Evolutionary conservation across 2,113 vertebrate genomes (phyloP), one percentile per base, ranked within the genome.

Genomic region (Barbus barbus): DNA sequence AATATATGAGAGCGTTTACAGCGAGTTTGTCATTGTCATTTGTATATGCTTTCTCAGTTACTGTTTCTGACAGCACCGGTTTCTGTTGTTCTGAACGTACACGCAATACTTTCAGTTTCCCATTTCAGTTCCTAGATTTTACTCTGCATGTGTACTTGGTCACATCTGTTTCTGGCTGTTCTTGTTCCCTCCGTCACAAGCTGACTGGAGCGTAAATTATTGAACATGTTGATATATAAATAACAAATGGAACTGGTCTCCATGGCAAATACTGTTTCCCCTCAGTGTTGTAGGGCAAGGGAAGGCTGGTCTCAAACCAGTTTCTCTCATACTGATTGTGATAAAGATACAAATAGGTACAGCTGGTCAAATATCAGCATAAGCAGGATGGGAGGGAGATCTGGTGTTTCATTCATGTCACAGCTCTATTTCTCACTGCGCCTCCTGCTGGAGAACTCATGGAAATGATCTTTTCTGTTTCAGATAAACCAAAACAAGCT

Each of bases 401-500:
- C 76, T 58, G 46, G n/a, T 6, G 38, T 78, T 78, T 77, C 31
- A 53, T 88, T 84, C 53, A 78, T 69, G 28, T 36, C 26, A 56
- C 13, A 24, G 67, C 20, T 31, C 11, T 44, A 44, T 33, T 53
- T 51, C 78, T 83, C 78, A 87, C 83, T 90, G 86, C 89, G 89
- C 91, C 91, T 91, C 89, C 92, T 95, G 91, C 92, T 93, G 92
- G 81, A 77, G 12, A 22, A 48, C 1, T 63, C 5, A 51, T 72
- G 22, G 26, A 67, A 22, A 9, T 36, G 1, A 24, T 56, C 33
- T 71, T 24, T 41, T 20, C 5, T 20, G 2, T 5, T 82, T 13
- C 95, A 99, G 98, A 96, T 99, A 81, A 99, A 96, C 90, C 97
- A 97, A 93, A 97, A 95, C 0, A 99, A 99, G 89, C 60, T 96